Evolutionary conservation across 1,140 invertebrate species (phyloP), one percentile per base, ranked within the genome.

Genomic region (Nephotettix cincticeps): DNA sequence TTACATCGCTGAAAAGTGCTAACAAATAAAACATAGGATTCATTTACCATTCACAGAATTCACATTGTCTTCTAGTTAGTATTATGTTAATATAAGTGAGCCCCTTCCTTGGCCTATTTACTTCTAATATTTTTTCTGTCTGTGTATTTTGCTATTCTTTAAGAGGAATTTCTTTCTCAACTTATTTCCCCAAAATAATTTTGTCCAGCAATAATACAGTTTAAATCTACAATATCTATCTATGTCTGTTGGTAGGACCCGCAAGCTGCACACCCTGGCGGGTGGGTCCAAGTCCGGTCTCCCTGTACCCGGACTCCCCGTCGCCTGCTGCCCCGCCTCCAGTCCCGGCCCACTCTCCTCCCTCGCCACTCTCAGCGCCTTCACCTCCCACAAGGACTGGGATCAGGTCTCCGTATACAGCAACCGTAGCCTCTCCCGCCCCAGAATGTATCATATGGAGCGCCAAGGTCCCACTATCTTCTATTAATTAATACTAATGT

Each of bases 331-430:
- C 80, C 83, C 89, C 25, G 85, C 86, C 64, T 89, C 89, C 65
- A 92, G 89, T 78, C 90, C 91, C 30, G 91, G 90, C 36, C 91
- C 91, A 3, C 81, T 94, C 63, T 91, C 92, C n/a, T 93, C 92
- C 9, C 85, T 94, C 77, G 91, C 93, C n/a, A 82, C 85, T 1
- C 79, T 90, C 25, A 90, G 88, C 75, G 91, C 91, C 68, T 94
- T 92, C 80, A 93, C 91, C 79, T 87, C 89, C 75, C 91, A 91
- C 79, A 92, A 91, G 79, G 94, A 97, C 81, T 96, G 94, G 94
- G 95, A 97, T 82, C 94, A 95, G 81, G 89, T 95, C 17, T 96
- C 94, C 1, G 92, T 92, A 19, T 96, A 96, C 80, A 96, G 94
- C 79, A 91, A 91, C 69, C 85, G 94, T 76, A 95, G 92, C 71